Conservation (phyloP, 2,888 invertebrate species). For the Serrognathus titanus region DNA sequence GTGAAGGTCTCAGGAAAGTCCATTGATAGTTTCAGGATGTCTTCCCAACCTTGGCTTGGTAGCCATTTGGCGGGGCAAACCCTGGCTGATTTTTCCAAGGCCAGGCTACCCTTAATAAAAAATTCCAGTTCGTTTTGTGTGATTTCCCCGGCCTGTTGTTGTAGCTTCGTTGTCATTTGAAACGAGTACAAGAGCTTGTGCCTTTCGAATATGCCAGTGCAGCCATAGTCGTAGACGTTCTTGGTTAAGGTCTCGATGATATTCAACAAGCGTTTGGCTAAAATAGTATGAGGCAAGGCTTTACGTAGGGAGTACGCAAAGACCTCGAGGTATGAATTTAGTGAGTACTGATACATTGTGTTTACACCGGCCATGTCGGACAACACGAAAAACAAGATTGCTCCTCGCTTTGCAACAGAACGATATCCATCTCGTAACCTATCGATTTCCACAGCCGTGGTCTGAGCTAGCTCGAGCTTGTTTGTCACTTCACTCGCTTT, state of each 20-base stretch:
- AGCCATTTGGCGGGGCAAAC: constrained; percentile 57
- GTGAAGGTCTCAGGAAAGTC: constrained; percentile 69
- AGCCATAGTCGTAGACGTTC: constrained; percentile 88
- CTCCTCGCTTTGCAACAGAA: constrained; percentile 80
- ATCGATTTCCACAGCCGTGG: constrained; percentile 79
- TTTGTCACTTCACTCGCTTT: constrained; percentile 81
- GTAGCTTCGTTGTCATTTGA: constrained; percentile 82
- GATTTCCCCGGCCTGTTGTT: constrained; percentile 65
- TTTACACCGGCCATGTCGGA: constrained; percentile 87
- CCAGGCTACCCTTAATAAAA: constrained; percentile 81
- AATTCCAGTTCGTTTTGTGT: constrained; percentile 76
- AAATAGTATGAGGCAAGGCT: constrained; percentile 76
- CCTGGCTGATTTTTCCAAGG: constrained; percentile 68
- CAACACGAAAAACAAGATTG: constrained; percentile 85
- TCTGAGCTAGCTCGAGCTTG: constrained; percentile 72
- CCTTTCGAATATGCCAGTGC: constrained; percentile 86
- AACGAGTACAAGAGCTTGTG: constrained; percentile 89
- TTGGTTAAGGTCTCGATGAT: constrained; percentile 82
- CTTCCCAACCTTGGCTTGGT: constrained; percentile 72
- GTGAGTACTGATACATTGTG: constrained; percentile 89
- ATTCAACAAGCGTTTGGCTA: constrained; percentile 70
- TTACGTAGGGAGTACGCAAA: constrained; percentile 78
- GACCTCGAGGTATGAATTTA: constrained; percentile 80
- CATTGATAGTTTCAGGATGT: constrained; percentile 66
- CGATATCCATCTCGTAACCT: constrained; percentile 80